Conservation (phyloP, 1,140 invertebrate species). For the Bactericera cockerelli region DNA sequence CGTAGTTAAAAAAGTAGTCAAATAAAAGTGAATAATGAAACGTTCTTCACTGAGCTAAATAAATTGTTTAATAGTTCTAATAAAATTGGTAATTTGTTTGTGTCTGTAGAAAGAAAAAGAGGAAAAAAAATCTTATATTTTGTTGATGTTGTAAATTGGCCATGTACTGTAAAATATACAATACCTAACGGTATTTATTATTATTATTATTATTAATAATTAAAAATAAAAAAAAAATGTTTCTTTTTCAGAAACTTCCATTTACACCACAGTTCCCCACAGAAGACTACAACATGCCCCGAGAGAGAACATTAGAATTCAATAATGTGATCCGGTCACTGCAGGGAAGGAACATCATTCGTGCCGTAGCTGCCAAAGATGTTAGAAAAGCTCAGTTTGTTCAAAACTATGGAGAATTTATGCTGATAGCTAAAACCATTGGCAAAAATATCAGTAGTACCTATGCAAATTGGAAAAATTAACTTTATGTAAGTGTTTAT, state of each 20-base stretch:
- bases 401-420: conserved; percentile 83
- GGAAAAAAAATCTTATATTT: no score
- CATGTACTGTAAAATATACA: no score
- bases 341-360: conserved; percentile 55
- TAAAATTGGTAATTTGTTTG: no score
- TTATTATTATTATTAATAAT: background rate
- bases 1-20: background rate
- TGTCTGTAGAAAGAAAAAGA: no score
- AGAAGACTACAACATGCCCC: conserved; percentile 32
- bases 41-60: conserved; percentile 4
- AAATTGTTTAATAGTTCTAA: background rate
- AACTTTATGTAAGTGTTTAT: conserved; percentile 60
- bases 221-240: conserved; percentile 10
- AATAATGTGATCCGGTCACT: conserved; percentile 76
- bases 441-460: conserved; percentile 91
- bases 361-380: conserved; percentile 46
- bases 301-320: conserved; percentile 89
- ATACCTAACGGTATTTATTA: no score
- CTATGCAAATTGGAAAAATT: conserved; percentile 95
- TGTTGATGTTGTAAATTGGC: no score
- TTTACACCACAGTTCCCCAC: background rate
- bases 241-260: background rate
- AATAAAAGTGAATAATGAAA: background rate
- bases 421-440: conserved; percentile 85
- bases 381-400: conserved; percentile 55